Base-by-base conservation (phyloP, 2,797 vertebrate genomes). In the Pterois miles region DNA sequence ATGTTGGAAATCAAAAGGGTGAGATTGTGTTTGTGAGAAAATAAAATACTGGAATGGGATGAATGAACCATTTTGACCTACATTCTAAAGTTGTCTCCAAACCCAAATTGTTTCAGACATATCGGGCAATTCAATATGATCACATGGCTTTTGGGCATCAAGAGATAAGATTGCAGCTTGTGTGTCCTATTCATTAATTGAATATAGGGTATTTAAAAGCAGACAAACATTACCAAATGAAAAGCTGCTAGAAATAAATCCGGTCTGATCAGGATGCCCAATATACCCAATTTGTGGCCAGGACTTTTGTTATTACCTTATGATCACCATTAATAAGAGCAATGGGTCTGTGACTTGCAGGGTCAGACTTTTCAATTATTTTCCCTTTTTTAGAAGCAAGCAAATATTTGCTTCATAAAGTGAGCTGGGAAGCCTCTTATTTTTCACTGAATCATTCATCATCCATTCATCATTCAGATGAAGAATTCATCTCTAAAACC, bases 41-140 rank as follows among this genome's bases (percentile, higher is more conserved):
- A 10, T 36, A 76, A 16, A 38, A 74, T 23, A 43, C 40, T 43
- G 40, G 40, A 16, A 6, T 1, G 5, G 36, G 12, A 27, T 76
- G 65, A 14, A 27, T 76, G 65, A 2, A 76, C 11, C 16, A 65
- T 65, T 60, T 50, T 48, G 3, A 60, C 16, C 69, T 9, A 57
- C 8, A 56, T n/a, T 1, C 10, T 68, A 38, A 13, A 63, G 2
- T 20, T 46, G 6, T 4, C 20, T 23, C 43, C 46, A 48, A 74
- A 77, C 10, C 65, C 59, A 38, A 58, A 76, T 18, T 20, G 52
- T 16, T 33, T 57, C 2, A 65, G n/a, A 18, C 57, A 43, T 76
- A 5, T 22, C 60, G 14, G 52, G 22, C 27, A 29, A 68, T 62
- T 69, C 14, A 1, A 54, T 63, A 8, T 33, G 65, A 46, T 76